A percentile compares a stretch with the other conserved stretches of the same genome.
phyloP scores from a whole-genome alignment of 2,888 invertebrate genomes.

The Eretmocerus hayati region DNA sequence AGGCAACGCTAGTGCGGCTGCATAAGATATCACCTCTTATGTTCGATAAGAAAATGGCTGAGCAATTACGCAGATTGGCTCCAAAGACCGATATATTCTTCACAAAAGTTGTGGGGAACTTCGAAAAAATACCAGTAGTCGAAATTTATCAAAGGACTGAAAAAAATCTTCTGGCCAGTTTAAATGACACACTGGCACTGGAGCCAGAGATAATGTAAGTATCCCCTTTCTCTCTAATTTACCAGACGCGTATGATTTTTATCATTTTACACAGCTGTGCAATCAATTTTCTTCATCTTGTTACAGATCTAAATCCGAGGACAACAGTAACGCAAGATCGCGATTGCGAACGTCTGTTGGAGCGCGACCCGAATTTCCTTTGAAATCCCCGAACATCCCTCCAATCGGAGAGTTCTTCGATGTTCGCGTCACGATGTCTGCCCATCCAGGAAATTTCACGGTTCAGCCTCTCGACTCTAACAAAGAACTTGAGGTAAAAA shows the following conservation, averaged over 20 bases:
- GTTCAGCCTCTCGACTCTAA: slow-evolving; percentile 43
- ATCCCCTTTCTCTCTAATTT: too few species aligned
- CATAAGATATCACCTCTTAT: slow-evolving; percentile 53
- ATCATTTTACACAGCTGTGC: too few species aligned
- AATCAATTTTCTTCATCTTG: too few species aligned
- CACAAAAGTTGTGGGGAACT: slow-evolving; percentile 41
- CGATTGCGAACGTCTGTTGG: slow-evolving; percentile 1
- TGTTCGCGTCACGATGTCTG: slow-evolving; percentile 49
- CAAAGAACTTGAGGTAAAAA: slow-evolving; percentile 23
- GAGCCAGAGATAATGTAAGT: slow-evolving; percentile 51
- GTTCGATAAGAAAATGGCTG: slow-evolving; percentile 41
- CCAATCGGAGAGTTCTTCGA: slow-evolving; percentile 56
- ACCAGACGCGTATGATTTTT: too few species aligned
- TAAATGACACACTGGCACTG: slow-evolving; percentile 63
- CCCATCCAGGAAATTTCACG: slow-evolving; percentile 69
- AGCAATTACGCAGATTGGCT: slow-evolving; percentile 43
- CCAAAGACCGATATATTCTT: slow-evolving; percentile 57
- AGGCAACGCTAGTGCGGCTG: slow-evolving; percentile 55
- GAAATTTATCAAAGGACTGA: slow-evolving; percentile 60
- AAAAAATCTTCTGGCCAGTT: slow-evolving; percentile 58
- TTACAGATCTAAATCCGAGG: slow-evolving; percentile 28
- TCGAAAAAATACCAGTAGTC: slow-evolving; percentile 48
- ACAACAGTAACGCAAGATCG: slow-evolving; percentile 33
- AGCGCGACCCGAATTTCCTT: slow-evolving; percentile 11
- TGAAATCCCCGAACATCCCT: slow-evolving; percentile 47